Conservation (phyloP, 2,888 invertebrate genomes). For the Leucophenga maculata region DNA sequence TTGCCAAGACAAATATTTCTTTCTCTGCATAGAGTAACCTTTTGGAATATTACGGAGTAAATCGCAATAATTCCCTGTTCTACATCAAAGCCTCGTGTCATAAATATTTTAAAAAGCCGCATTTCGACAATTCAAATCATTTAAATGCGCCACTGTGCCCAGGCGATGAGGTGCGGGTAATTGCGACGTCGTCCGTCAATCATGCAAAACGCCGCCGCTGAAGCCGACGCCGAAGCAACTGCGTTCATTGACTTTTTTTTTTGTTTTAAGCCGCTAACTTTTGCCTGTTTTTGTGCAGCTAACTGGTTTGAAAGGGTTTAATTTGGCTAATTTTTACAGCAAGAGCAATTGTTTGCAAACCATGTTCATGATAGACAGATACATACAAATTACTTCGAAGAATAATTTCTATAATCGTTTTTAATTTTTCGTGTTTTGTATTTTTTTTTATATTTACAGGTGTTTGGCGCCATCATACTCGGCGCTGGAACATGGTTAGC, state of each 20-base stretch:
- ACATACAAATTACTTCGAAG: too few relatives aligned
- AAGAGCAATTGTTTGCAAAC: constrained; percentile 40
- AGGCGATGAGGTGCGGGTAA: too few relatives aligned
- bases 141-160: background rate
- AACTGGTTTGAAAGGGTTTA: constrained; percentile 20
- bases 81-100: too few relatives aligned
- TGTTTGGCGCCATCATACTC: constrained; percentile 77
- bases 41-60: too few relatives aligned
- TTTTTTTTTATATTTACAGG: constrained; percentile 51
- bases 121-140: background rate
- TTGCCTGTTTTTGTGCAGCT: too few relatives aligned
- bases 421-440: background rate
- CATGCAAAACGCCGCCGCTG: background rate
- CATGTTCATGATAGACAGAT: too few relatives aligned
- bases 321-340: constrained; percentile 63
- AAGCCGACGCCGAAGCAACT: background rate
- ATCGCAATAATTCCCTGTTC: too few relatives aligned
- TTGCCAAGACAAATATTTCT: too few relatives aligned
- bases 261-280: background rate
- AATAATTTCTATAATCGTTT: too few relatives aligned
- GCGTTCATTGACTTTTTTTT: background rate
- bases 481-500: constrained; percentile 81
- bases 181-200: too few relatives aligned
- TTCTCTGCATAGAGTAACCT: too few relatives aligned
- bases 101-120: background rate